Evolutionary conservation across 2,113 vertebrate genomes (phyloP).

Genomic region (Irena cyanogastra): DNA sequence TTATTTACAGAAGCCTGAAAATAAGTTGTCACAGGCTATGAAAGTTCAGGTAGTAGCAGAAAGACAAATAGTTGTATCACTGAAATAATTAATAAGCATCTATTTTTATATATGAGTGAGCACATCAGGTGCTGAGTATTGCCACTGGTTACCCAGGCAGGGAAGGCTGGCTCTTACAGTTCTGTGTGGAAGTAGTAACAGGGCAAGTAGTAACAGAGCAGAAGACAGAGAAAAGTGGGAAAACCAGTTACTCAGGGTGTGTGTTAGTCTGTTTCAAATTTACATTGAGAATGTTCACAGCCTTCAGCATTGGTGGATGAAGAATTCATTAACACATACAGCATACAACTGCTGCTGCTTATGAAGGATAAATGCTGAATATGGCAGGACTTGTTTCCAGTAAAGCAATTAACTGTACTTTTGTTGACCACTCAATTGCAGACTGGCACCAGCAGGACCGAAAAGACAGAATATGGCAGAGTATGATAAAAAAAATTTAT

Average conservation of each 20-base stretch:
- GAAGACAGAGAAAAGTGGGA: neutral
- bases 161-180: neutral
- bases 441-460: neutral
- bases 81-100: neutral
- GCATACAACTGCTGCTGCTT: neutral
- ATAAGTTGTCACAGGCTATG: neutral
- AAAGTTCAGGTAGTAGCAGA: neutral
- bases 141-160: neutral
- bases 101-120: neutral
- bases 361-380: neutral
- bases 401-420: neutral
- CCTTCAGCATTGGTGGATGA: neutral
- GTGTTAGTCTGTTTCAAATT: neutral
- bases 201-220: neutral
- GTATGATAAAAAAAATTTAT: neutral
- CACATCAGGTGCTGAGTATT: neutral
- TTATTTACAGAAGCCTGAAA: neutral
- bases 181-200: neutral
- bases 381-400: neutral
- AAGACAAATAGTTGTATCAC: neutral
- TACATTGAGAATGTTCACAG: neutral
- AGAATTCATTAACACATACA: neutral
- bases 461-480: neutral
- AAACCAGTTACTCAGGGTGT: neutral
- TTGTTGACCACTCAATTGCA: neutral